Percentiles rank a stretch among this genome's conserved stretches.
Conservation (phyloP, 1,140 invertebrate species). For the Branchinecta lynchi region DNA sequence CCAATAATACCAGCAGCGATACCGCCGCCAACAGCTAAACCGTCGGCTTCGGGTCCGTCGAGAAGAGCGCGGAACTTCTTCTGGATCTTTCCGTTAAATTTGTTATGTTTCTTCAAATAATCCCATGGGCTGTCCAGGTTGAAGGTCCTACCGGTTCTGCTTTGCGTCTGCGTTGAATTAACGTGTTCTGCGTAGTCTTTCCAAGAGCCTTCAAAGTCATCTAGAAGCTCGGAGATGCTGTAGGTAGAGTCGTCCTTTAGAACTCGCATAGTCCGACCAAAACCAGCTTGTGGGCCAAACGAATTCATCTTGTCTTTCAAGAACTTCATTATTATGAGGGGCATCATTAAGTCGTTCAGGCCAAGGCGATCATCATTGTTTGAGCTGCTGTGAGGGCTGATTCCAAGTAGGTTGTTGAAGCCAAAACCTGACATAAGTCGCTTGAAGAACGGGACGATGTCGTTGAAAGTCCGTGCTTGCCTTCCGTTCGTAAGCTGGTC, state of each 20-base stretch:
- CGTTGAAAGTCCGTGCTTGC: neutral
- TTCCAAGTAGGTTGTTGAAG: neutral
- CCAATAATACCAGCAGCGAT: slow-evolving; percentile 1
- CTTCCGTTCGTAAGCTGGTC: neutral
- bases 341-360: slow-evolving; percentile 1
- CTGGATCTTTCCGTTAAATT: neutral
- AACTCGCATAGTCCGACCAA: neutral
- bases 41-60: neutral
- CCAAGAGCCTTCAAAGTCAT: neutral
- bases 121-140: neutral
- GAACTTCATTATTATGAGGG: neutral
- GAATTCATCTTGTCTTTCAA: neutral
- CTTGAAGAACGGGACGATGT: neutral
- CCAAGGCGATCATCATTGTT: neutral
- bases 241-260: neutral
- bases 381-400: neutral
- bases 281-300: neutral
- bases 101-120: neutral
- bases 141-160: neutral
- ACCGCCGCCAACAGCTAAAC: neutral
- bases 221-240: neutral
- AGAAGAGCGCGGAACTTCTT: neutral
- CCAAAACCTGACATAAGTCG: neutral
- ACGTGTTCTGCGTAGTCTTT: neutral
- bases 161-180: neutral